Evolutionary conservation across 2,888 invertebrate genomes (phyloP).

Genomic region (Laothoe populi): DNA sequence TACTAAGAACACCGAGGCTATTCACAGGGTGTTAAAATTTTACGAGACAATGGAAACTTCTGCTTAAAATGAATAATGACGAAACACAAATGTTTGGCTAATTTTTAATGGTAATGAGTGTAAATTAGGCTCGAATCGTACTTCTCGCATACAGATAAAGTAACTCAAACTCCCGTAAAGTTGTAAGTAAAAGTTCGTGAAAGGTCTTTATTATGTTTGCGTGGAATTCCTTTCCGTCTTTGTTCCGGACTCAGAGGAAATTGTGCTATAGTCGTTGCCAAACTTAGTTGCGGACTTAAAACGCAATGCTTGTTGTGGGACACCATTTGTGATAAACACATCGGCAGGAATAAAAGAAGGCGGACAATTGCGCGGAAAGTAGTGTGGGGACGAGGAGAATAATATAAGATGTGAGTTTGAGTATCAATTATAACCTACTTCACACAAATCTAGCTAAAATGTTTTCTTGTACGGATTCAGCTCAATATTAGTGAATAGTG

Average conservation of each 20-base stretch:
- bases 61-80: not conserved
- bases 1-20: no score
- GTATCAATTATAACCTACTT: no score
- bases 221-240: slow-evolving; percentile 59
- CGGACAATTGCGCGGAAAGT: slow-evolving; percentile 11
- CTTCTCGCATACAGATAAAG: slow-evolving; percentile 34
- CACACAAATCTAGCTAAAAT: not conserved
- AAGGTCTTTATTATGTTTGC: slow-evolving; percentile 64
- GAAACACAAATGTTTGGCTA: not conserved
- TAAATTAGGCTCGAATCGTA: slow-evolving; percentile 33
- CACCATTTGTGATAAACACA: slow-evolving; percentile 44
- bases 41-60: not conserved
- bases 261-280: slow-evolving; percentile 49
- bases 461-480: no score
- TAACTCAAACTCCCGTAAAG: slow-evolving; percentile 35
- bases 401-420: not conserved
- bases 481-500: no score
- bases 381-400: not conserved
- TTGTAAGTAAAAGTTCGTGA: slow-evolving; percentile 58
- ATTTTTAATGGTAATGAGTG: slow-evolving; percentile 35
- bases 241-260: slow-evolving; percentile 53
- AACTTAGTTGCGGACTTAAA: slow-evolving; percentile 58
- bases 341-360: slow-evolving; percentile 27
- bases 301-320: slow-evolving; percentile 53
- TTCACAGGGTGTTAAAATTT: not conserved